Percentiles rank a stretch among this genome's conserved stretches.
Conservation (phyloP, 2,113 vertebrate species). For the Tinamus guttatus region DNA sequence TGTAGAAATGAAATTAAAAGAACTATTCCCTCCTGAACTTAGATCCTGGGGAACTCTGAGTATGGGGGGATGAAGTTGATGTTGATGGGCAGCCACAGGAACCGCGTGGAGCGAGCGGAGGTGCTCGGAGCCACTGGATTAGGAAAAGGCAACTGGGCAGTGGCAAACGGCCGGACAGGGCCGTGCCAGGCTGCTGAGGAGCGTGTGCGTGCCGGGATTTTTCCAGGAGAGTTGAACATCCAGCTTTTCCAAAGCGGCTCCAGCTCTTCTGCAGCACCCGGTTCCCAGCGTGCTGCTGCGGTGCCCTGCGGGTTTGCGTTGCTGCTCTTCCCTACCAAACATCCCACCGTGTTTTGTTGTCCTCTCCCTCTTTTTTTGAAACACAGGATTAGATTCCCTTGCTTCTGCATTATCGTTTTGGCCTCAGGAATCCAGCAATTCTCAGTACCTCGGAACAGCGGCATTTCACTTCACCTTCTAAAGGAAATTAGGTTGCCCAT, state of each 20-base stretch:
- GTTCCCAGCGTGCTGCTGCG: no score
- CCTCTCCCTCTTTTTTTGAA: not conserved
- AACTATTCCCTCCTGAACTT: not conserved
- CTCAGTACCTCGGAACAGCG: not conserved
- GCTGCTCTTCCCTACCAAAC: not conserved
- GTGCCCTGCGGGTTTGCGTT: not conserved
- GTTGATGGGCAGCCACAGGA: not conserved
- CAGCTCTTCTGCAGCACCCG: no score
- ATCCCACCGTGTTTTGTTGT: not conserved
- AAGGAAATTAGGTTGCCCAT: not conserved
- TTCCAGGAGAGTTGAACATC: not conserved
- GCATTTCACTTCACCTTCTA: not conserved
- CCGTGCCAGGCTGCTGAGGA: not conserved
- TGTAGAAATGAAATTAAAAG: not conserved
- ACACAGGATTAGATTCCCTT: rapidly evolving
- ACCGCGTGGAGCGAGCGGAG: not conserved
- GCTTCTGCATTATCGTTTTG: not conserved
- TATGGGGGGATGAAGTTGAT: not conserved
- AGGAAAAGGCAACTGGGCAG: not conserved
- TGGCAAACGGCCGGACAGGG: not conserved
- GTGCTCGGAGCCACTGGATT: not conserved
- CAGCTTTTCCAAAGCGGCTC: not conserved
- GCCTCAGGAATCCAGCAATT: not conserved
- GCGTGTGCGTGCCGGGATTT: not conserved
- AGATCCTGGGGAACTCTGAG: not conserved